A percentile compares a stretch with the other conserved stretches of the same genome.
These are phyloP conservation scores for Chrysomallon squamiferum DNA, from an alignment of 1,140 invertebrate genomes.

Conservation along the genomic window DNA sequence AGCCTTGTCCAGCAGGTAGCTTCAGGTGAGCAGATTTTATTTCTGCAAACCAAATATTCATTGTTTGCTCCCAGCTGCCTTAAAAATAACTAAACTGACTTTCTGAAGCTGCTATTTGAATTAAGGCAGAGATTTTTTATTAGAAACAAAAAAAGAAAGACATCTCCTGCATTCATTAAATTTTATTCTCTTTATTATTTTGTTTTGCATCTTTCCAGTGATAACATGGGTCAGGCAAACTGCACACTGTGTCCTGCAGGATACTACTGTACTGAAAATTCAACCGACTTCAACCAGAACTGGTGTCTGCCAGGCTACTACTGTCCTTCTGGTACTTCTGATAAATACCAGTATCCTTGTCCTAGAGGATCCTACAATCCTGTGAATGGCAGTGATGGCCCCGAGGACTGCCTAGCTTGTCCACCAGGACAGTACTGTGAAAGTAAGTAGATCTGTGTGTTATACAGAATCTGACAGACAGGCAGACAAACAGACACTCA, in stretches of 20 bases:
- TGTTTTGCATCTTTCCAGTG: conserved; percentile 32
- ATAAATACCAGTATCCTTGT: conserved; percentile 49
- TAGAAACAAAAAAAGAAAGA: no score
- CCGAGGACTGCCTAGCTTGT: conserved; percentile 49
- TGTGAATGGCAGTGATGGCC: conserved; percentile 37
- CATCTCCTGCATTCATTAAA: no score
- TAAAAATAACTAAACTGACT: no score
- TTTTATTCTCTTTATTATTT: no score
- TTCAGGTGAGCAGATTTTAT: conserved; percentile 60
- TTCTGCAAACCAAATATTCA: no score
- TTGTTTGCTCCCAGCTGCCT: no score
- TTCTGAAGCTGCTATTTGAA: no score
- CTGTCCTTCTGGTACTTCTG: conserved; percentile 50
- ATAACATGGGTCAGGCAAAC: conserved; percentile 33
- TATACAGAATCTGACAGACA: no score
- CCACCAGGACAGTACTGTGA: conserved; percentile 56
- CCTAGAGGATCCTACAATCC: conserved; percentile 57
- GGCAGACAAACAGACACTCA: no score
- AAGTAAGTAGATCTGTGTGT: conserved; percentile 31
- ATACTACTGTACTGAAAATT: conserved; percentile 56
- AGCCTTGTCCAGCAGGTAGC: conserved; percentile 48
- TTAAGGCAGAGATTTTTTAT: no score
- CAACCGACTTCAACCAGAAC: conserved; percentile 38
- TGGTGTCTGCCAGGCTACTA: conserved; percentile 53
- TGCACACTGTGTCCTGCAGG: conserved; percentile 54